These are phyloP conservation scores for Neoaliturus tenellus DNA, from an alignment of 2,888 invertebrate species.

Conservation along the genomic window DNA sequence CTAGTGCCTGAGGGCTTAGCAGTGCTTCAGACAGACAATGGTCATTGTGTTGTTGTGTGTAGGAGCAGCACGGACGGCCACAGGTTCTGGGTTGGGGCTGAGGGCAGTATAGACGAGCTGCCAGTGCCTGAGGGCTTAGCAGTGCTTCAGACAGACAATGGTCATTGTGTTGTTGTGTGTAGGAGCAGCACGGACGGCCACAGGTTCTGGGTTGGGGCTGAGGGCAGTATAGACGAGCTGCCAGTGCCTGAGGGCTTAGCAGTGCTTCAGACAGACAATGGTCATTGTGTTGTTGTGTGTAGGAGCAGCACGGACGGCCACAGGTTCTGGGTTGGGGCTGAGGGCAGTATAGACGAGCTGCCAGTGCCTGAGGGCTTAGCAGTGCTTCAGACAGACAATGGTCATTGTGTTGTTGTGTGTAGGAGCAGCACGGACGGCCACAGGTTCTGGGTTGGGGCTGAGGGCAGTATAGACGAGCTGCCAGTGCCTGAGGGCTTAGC, in stretches of 20 bases:
- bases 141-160: slow-evolving; percentile 68
- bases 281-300: slow-evolving; percentile 74
- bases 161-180: slow-evolving; percentile 74
- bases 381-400: slow-evolving; percentile 68
- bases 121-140: slow-evolving; percentile 69
- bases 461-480: too few species aligned
- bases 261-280: slow-evolving; percentile 68
- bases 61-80: slow-evolving; percentile 68
- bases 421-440: too few species aligned
- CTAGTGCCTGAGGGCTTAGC: slow-evolving; percentile 69
- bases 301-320: slow-evolving; percentile 68
- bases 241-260: slow-evolving; percentile 69
- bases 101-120: slow-evolving; percentile 69
- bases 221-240: slow-evolving; percentile 69
- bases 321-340: slow-evolving; percentile 70
- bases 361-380: slow-evolving; percentile 69
- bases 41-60: slow-evolving; percentile 74
- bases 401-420: slow-evolving; percentile 74
- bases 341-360: slow-evolving; percentile 69
- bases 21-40: slow-evolving; percentile 68
- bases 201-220: slow-evolving; percentile 70
- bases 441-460: too few species aligned
- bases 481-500: too few species aligned
- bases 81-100: slow-evolving; percentile 70
- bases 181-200: slow-evolving; percentile 68